A percentile compares a stretch with the other conserved stretches of the same genome.
These are phyloP conservation scores for Platysteira castanea DNA, from an alignment of 2,113 vertebrate species.

Conservation along the genomic window DNA sequence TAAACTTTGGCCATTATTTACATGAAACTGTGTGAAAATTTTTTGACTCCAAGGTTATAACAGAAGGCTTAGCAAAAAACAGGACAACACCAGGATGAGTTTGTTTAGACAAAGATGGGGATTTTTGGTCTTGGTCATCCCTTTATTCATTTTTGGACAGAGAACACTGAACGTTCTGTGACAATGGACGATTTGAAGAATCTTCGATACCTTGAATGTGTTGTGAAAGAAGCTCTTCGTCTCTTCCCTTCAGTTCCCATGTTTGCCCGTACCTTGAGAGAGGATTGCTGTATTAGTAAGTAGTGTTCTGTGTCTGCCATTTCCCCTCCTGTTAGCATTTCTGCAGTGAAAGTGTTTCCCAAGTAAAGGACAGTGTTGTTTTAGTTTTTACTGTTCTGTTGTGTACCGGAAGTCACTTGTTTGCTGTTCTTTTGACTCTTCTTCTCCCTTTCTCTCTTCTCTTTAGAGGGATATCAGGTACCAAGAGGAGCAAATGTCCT, in stretches of 20 bases:
- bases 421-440: background rate
- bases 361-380: background rate
- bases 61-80: too few relatives aligned
- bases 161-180: constrained; percentile 70
- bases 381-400: background rate
- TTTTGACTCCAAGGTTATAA: too few relatives aligned
- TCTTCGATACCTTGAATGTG: constrained; percentile 89
- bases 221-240: constrained; percentile 89
- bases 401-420: background rate
- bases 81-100: background rate
- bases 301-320: background rate
- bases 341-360: background rate
- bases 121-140: background rate
- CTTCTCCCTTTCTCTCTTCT: background rate
- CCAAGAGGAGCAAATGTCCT: constrained; percentile 76
- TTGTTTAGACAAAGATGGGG: background rate
- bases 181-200: constrained; percentile 85
- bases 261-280: constrained; percentile 82
- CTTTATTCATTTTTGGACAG: constrained; percentile 53
- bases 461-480: constrained; percentile 79
- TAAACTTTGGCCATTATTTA: too few relatives aligned
- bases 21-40: too few relatives aligned
- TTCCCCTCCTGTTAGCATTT: background rate
- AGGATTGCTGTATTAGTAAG: constrained; percentile 86
- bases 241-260: constrained; percentile 90